phyloP scores from a whole-genome alignment of 2,888 invertebrate species.

The Calameuta filiformis region DNA sequence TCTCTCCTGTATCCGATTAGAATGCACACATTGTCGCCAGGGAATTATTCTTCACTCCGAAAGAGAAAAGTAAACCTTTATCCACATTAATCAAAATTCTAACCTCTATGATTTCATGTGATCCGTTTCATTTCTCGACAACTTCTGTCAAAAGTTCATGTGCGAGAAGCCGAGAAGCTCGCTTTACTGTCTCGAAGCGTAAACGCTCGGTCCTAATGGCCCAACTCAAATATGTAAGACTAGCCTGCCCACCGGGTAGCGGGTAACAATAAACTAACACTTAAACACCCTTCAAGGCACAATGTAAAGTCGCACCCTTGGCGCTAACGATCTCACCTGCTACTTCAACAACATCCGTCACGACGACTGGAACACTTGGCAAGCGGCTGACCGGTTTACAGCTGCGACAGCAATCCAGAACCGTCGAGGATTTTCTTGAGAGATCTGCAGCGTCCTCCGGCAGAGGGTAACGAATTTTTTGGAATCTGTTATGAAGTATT shows the following conservation, averaged over 20 bases:
- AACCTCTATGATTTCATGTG: not conserved
- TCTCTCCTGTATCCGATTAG: conserved; percentile 5
- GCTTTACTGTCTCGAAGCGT: conserved; percentile 27
- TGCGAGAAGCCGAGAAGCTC: not conserved
- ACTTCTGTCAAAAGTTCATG: not conserved
- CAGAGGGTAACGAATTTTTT: not conserved
- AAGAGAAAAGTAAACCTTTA: not conserved
- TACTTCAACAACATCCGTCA: conserved; percentile 1
- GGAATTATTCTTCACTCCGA: not conserved
- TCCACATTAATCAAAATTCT: not conserved
- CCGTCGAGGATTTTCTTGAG: not conserved
- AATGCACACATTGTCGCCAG: not conserved
- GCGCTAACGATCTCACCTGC: conserved; percentile 63
- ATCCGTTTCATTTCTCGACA: not conserved
- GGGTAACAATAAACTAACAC: conserved; percentile 65
- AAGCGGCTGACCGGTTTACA: conserved; percentile 16
- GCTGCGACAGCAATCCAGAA: not conserved
- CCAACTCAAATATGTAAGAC: conserved; percentile 55
- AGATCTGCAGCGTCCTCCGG: not conserved
- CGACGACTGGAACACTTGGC: conserved; percentile 13
- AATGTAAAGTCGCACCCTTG: conserved; percentile 59
- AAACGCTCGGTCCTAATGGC: conserved; percentile 49
- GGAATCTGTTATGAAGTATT: not conserved
- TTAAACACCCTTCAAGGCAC: conserved; percentile 55
- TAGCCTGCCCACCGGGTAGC: conserved; percentile 59